Percentiles rank a stretch among this genome's conserved stretches.
These are phyloP conservation scores for Drosophila mettleri DNA, from an alignment of 2,888 invertebrate genomes.

Conservation along the genomic window DNA sequence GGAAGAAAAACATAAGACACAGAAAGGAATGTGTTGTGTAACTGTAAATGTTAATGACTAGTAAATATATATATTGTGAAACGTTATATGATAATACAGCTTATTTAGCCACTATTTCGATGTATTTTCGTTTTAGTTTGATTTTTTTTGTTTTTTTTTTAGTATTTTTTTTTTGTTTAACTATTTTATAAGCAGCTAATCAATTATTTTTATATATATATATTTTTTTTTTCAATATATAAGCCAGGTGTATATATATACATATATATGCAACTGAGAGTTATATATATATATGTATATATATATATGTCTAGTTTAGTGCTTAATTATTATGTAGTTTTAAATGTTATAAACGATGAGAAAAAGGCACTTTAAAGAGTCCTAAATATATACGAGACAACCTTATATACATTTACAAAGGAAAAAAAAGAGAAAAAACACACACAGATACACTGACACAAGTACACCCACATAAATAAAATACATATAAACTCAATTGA, in stretches of 20 bases:
- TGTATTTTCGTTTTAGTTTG: constrained; percentile 4
- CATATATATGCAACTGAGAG: constrained; percentile 35
- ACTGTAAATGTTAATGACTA: constrained; percentile 57
- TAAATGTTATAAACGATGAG: constrained; percentile 63
- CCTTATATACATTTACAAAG: constrained; percentile 49
- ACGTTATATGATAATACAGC: constrained; percentile 48
- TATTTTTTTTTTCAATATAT: constrained; percentile 51
- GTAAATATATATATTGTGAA: constrained; percentile 38
- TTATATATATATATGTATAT: constrained; percentile 22
- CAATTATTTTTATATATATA: constrained; percentile 60
- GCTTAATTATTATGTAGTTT: constrained; percentile 77
- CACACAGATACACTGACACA: constrained; percentile 19
- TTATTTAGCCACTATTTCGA: constrained; percentile 57
- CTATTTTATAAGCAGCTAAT: constrained; percentile 68
- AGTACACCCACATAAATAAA: constrained; percentile 28
- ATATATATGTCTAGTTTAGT: constrained; percentile 63
- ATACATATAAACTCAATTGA: constrained; percentile 46
- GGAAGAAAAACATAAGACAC: constrained; percentile 11
- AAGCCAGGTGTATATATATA: constrained; percentile 26
- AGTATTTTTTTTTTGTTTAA: constrained; percentile 58
- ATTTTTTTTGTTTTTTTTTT: constrained; percentile 46
- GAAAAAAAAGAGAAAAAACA: constrained; percentile 12
- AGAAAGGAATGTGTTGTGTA: constrained; percentile 44
- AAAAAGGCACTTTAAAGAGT: constrained; percentile 27
- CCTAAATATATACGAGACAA: constrained; percentile 49